These are phyloP conservation scores for Bombus pascuorum DNA, from an alignment of 1,140 invertebrate genomes.

Conservation along the genomic window DNA sequence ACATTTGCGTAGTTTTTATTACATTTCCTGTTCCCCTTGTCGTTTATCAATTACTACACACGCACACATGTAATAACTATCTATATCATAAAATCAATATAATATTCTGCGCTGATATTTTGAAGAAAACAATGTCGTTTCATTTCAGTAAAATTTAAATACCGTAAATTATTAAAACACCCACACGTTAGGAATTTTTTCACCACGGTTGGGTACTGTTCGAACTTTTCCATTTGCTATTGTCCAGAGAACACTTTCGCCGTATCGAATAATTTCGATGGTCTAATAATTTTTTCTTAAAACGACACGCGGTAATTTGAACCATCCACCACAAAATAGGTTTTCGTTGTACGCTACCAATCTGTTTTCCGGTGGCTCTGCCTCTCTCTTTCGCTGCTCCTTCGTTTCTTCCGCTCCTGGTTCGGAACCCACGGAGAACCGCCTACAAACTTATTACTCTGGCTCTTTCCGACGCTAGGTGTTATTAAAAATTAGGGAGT, in stretches of 20 bases:
- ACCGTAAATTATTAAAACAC: not conserved
- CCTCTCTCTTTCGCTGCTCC: not conserved
- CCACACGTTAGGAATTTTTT: not conserved
- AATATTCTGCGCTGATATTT: no score
- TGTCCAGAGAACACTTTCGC: not conserved
- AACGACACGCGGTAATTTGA: not conserved
- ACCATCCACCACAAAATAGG: not conserved
- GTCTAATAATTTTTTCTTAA: not conserved
- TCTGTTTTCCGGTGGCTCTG: constrained; percentile 29
- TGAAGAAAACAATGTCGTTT: not conserved
- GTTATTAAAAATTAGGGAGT: constrained; percentile 78
- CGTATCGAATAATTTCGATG: not conserved
- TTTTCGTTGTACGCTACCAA: constrained; percentile 11
- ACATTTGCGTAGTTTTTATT: no score
- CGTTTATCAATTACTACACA: no score
- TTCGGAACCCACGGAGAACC: constrained; percentile 33
- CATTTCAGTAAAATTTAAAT: not conserved
- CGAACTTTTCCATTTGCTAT: not conserved
- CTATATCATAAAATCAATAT: no score
- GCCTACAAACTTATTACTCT: constrained; percentile 59
- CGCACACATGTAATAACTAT: no score
- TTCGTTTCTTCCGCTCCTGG: constrained; percentile 45
- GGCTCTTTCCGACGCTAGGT: constrained; percentile 56
- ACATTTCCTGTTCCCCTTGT: no score
- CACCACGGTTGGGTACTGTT: not conserved